phyloP scores from a whole-genome alignment of 64 coral and sea anemone species.

The Pocillopora damicornis region DNA sequence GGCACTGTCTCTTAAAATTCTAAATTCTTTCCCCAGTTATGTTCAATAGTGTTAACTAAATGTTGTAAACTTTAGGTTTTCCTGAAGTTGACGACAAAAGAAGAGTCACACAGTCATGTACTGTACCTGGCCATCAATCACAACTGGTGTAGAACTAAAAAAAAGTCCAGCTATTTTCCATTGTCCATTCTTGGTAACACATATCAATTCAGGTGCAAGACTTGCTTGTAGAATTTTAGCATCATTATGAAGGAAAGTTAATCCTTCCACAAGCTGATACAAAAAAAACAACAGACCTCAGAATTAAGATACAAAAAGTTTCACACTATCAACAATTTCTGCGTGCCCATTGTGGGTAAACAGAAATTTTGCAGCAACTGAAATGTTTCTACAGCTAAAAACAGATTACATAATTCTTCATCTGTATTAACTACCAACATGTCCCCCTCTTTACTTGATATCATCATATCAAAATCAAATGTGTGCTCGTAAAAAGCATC shows the following conservation, averaged over 20 bases:
- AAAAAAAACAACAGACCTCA: background rate
- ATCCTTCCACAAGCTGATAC: slow-evolving; percentile 77
- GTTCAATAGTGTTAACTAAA: too few relatives aligned
- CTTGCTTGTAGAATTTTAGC: slow-evolving; percentile 90
- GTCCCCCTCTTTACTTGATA: too few relatives aligned
- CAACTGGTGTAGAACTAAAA: slow-evolving; percentile 78
- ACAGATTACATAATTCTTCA: too few relatives aligned
- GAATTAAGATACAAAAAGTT: background rate
- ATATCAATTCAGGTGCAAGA: slow-evolving; percentile 69
- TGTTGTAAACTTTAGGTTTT: too few relatives aligned
- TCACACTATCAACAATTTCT: background rate
- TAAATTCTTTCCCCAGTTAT: too few relatives aligned
- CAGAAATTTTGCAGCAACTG: too few relatives aligned
- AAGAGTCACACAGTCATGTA: background rate
- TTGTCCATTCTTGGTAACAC: slow-evolving; percentile 86
- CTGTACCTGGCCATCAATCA: slow-evolving; percentile 77
- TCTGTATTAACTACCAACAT: too few relatives aligned
- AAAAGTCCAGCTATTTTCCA: slow-evolving; percentile 93
- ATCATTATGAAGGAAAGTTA: slow-evolving; percentile 99
- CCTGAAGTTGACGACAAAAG: too few relatives aligned
- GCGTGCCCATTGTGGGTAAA: background rate
- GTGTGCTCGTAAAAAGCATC: too few relatives aligned
- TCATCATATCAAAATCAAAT: too few relatives aligned
- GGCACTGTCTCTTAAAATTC: too few relatives aligned
- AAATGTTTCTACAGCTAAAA: too few relatives aligned